Percentiles rank a stretch among this genome's conserved stretches.
These are phyloP conservation scores for Forficula auricularia DNA, from an alignment of 1,140 invertebrate genomes.

Conservation along the genomic window DNA sequence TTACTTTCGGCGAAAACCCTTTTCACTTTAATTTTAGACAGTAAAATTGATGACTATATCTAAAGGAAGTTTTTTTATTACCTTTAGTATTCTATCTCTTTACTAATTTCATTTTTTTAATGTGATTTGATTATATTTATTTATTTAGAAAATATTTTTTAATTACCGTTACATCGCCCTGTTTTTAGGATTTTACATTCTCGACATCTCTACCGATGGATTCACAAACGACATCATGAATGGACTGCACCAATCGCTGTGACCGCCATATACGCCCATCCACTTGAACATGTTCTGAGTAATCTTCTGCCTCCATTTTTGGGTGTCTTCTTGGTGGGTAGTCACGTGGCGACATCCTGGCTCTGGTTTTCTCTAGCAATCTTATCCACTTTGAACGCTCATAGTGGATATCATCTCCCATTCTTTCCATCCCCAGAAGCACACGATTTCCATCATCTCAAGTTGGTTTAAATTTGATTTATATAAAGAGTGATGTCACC, in stretches of 20 bases:
- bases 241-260: slow-evolving; percentile 74
- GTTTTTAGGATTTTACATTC: slow-evolving; percentile 51
- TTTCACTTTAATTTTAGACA: too few species aligned
- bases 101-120: too few species aligned
- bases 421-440: slow-evolving; percentile 78
- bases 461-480: slow-evolving; percentile 43
- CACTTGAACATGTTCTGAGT: slow-evolving; percentile 67
- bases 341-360: slow-evolving; percentile 66
- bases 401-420: slow-evolving; percentile 78
- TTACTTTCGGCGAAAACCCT: too few species aligned
- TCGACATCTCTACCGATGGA: slow-evolving; percentile 56
- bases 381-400: slow-evolving; percentile 63
- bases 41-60: too few species aligned
- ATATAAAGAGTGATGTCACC: too few species aligned
- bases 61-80: too few species aligned
- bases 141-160: too few species aligned
- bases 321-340: slow-evolving; percentile 62
- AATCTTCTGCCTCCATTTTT: slow-evolving; percentile 64
- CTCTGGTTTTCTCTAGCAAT: slow-evolving; percentile 67
- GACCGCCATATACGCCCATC: slow-evolving; percentile 72
- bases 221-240: slow-evolving; percentile 74
- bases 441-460: slow-evolving; percentile 80
- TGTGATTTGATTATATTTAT: too few species aligned
- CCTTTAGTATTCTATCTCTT: too few species aligned
- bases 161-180: too few species aligned